Evolutionary conservation across 1,140 invertebrate species (phyloP), one percentile per base, ranked within the genome.

Genomic region (Melipona quadrifasciata): DNA sequence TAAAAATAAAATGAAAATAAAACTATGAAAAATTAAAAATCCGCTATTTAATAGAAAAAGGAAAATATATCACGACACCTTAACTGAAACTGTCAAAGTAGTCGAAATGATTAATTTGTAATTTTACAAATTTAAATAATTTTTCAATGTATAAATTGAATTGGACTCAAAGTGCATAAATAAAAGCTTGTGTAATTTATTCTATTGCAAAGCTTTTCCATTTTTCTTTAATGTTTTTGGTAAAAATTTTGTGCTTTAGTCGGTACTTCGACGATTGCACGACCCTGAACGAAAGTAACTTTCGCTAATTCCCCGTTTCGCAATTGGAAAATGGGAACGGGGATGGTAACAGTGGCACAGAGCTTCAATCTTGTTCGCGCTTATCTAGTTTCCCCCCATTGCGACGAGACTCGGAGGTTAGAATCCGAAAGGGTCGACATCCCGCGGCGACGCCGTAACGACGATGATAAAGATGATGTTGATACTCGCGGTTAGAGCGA

Each of bases 401-500:
- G 58, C n/a, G 2, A 31, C 27, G 12, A 27, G 34, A 24, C 55
- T 19, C 51, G 57, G 82, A 77, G 86, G 80, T 82, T 89, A 82
- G 87, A 89, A 86, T 76, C 47, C 70, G 86, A 89, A 86, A 87
- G 81, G 82, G 58, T 76, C 87, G 88, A 87, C 86, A 57, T 90
- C 86, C 86, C 86, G 83, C 80, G 80, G 88, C 83, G 89, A 87
- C 77, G 83, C 77, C 70, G 64, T 80, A 78, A 72, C 79, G 82
- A 89, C 81, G 88, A 90, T 86, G 89, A 90, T 90, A 90, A 90
- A 90, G 89, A 90, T 90, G 80, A 67, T 86, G 88, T 78, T 89
- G 89, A 90, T 90, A 90, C 76, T 76, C 67, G 77, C 70, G 82
- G 78, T 51, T 89, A 89, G 78, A 72, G 34, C 64, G 5, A 19